Conservation (phyloP, 2,888 invertebrate genomes). For the Psococerastis gibbosa region DNA sequence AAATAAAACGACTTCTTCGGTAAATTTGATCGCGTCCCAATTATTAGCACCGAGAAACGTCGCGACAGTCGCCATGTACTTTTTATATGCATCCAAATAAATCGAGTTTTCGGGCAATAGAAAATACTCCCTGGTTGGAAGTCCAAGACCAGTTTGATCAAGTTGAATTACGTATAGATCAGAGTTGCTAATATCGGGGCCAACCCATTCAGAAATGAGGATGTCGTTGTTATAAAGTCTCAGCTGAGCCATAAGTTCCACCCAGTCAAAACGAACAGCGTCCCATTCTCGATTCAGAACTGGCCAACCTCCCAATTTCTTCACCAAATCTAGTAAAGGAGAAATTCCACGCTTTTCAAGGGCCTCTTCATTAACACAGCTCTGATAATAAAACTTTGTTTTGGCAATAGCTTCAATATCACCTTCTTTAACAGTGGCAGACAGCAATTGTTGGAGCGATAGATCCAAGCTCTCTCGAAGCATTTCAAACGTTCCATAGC, state of each 20-base stretch:
- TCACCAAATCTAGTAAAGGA: constrained; percentile 47
- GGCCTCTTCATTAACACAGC: constrained; percentile 64
- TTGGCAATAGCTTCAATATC: constrained; percentile 49
- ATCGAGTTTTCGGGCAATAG: constrained; percentile 41
- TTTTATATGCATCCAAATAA: constrained; percentile 60
- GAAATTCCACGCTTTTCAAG: constrained; percentile 48
- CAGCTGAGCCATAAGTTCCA: constrained; percentile 50
- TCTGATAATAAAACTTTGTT: constrained; percentile 64
- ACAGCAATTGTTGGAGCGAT: constrained; percentile 44
- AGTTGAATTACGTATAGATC: constrained; percentile 76
- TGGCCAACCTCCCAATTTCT: constrained; percentile 77
- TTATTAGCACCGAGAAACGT: constrained; percentile 48
- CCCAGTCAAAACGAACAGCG: constrained; percentile 43
- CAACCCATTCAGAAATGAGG: constrained; percentile 71
- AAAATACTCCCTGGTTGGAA: constrained; percentile 42
- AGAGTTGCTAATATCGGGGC: constrained; percentile 85
- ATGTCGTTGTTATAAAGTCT: constrained; percentile 71
- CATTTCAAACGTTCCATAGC: constrained; percentile 81
- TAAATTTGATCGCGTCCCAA: constrained; percentile 39
- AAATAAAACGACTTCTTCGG: constrained; percentile 55
- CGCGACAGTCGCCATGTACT: constrained; percentile 54
- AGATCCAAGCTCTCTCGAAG: constrained; percentile 59
- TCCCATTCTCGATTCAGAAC: constrained; percentile 49
- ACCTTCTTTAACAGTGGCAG: constrained; percentile 28
- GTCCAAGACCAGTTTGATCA: constrained; percentile 68